These are phyloP conservation scores for Setophaga coronata DNA, from an alignment of 2,113 vertebrate species.

Conservation along the genomic window DNA sequence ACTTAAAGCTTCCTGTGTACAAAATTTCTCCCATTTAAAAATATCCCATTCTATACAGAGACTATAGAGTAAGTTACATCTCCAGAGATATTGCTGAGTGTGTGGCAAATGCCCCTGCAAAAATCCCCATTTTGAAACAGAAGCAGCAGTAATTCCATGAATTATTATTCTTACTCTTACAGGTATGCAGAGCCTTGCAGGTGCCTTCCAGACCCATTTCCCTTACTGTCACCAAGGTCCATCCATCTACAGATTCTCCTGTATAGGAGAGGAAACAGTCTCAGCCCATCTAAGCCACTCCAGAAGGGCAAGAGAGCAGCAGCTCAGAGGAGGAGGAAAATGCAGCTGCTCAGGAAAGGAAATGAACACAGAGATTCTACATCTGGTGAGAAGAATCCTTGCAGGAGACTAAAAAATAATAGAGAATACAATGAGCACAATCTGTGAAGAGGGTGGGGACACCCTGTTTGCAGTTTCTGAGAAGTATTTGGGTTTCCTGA, in stretches of 20 bases:
- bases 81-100: not conserved
- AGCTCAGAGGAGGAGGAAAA: not conserved
- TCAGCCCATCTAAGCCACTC: not conserved
- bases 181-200: not conserved
- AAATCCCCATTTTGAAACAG: not conserved
- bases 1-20: not conserved
- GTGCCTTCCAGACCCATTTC: not conserved
- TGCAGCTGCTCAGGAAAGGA: not conserved
- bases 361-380: not conserved
- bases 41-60: not conserved
- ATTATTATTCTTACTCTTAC: not conserved
- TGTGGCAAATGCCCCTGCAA: not conserved
- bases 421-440: not conserved
- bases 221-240: not conserved
- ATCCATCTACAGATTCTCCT: not conserved
- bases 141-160: not conserved
- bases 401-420: not conserved
- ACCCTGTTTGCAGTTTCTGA: not conserved
- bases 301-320: not conserved
- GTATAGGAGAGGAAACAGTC: not conserved
- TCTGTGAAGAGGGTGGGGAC: rapidly evolving
- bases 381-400: not conserved
- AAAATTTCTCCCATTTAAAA: not conserved
- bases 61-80: not conserved
- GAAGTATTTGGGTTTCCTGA: not conserved